Base-by-base conservation (phyloP, 2,113 vertebrate species). In the Smithornis capensis region DNA sequence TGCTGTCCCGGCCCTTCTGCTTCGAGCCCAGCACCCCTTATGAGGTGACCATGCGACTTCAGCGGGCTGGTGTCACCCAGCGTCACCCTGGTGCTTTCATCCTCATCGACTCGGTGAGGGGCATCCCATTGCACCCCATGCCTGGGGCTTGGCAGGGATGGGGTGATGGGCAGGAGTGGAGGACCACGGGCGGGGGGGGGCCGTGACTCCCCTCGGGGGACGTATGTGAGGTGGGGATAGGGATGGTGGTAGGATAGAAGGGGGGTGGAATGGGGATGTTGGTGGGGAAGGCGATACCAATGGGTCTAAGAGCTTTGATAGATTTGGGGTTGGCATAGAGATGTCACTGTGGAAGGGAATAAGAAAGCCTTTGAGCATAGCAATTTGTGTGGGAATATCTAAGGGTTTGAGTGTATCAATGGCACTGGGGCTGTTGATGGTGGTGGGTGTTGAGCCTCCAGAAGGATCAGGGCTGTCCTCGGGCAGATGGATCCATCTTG, bases 1-100 rank as follows among this genome's bases (percentile, higher is more conserved):
- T 98, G 95, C 98, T 99, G 86, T 98, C 98, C 12, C 96, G 97
- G 63, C 98, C 98, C 2, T 99, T 99, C 95, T 99, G 98, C 92
- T 99, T 99, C 1, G 98, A 99, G 96, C 98, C 98, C 16, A 97
- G 97, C 74, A 99, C 98, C 38, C 97, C 84, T 22, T 99, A 99
- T 0, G 95, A 98, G 53, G 82, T 99, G 28, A 95, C 97, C 5
- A 95, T 99, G 95, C 77, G 98, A 67, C 98, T 99, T 95, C 98
- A 99, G 94, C 96, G 97, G 31, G 98, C 98, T 0, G 97, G 97
- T 0, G 98, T 98, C 68, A 81, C 98, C 6, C 96, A 97, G 77
- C 97, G 98, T 45, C 98, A 98, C 65, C 97, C 97, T 0, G 95
- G 97, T 0, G 98, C 98, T 70, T 98, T 98, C 94, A 98, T 99